Conservation (phyloP, 1,140 invertebrate species). For the Vollenhovia emeryi region DNA sequence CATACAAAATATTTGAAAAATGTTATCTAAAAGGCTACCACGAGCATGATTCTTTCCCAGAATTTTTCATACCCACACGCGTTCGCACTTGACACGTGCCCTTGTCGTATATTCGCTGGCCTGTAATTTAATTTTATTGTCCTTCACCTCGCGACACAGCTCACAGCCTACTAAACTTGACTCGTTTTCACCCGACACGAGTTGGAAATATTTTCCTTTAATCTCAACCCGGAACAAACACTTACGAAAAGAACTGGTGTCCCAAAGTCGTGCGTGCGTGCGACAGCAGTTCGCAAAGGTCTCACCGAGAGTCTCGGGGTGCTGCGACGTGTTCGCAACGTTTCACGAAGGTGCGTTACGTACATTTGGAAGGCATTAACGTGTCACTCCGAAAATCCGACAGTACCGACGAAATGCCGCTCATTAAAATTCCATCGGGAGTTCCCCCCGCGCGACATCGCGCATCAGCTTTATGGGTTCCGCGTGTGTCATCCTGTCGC, state of each 20-base stretch:
- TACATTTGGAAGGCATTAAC: slow-evolving; percentile 76
- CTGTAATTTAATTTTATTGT: slow-evolving; percentile 41
- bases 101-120: not conserved
- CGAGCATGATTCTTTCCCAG: not conserved
- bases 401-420: slow-evolving; percentile 72
- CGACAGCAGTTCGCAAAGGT: slow-evolving; percentile 4
- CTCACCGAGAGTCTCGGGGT: slow-evolving; percentile 3
- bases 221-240: slow-evolving; percentile 39
- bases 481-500: slow-evolving; percentile 68
- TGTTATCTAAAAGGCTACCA: not conserved
- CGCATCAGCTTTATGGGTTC: slow-evolving; percentile 72
- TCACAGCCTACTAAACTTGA: slow-evolving; percentile 4
- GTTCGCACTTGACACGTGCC: not conserved
- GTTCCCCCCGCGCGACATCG: slow-evolving; percentile 44
- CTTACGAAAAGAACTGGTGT: slow-evolving; percentile 8
- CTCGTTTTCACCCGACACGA: slow-evolving; percentile 21
- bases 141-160: not conserved
- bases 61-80: not conserved
- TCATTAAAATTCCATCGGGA: slow-evolving; percentile 78
- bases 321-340: slow-evolving; percentile 4
- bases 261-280: not conserved
- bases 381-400: slow-evolving; percentile 71
- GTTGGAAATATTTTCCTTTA: slow-evolving; percentile 59
- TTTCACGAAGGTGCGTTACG: slow-evolving; percentile 48
- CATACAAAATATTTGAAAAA: not conserved